Percentiles rank a stretch among this genome's conserved stretches.
Evolutionary conservation across 2,113 vertebrate genomes (phyloP).

Genomic region (Panthera leo): DNA sequence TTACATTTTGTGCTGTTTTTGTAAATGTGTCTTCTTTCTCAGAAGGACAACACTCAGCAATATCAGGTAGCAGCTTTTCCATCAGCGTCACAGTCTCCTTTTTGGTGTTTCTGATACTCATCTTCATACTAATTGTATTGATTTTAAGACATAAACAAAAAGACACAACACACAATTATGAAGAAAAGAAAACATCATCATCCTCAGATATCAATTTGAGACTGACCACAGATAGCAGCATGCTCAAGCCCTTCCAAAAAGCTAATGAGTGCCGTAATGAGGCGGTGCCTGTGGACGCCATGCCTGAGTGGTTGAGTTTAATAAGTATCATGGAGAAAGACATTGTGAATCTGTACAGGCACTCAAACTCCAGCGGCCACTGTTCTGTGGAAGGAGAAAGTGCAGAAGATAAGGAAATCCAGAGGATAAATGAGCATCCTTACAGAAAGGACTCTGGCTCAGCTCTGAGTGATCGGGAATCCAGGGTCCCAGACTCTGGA

Average conservation of each 20-base stretch:
- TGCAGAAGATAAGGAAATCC: slow-evolving; percentile 94
- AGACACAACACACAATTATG: slow-evolving; percentile 65
- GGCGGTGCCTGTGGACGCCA: slow-evolving; percentile 71
- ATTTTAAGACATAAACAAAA: slow-evolving; percentile 87
- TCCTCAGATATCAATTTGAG: slow-evolving; percentile 72
- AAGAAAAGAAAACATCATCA: slow-evolving; percentile 78
- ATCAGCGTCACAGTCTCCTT: slow-evolving; percentile 86
- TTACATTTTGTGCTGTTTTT: slow-evolving; percentile 86
- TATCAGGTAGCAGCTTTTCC: slow-evolving; percentile 82
- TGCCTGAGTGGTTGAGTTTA: slow-evolving; percentile 82
- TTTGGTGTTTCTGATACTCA: slow-evolving; percentile 86
- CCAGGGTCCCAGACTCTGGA: slow-evolving; percentile 84
- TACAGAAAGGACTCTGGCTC: slow-evolving; percentile 81
- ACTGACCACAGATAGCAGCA: background rate
- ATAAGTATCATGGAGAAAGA: slow-evolving; percentile 80
- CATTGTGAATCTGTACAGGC: slow-evolving; percentile 75
- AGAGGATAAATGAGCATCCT: slow-evolving; percentile 89
- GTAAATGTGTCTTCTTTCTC: slow-evolving; percentile 92
- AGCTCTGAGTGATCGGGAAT: slow-evolving; percentile 62
- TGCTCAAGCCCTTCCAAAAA: slow-evolving; percentile 69
- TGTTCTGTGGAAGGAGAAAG: slow-evolving; percentile 92
- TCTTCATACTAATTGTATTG: slow-evolving; percentile 83
- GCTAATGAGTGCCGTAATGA: slow-evolving; percentile 39
- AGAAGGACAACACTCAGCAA: slow-evolving; percentile 73
- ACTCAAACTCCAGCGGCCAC: slow-evolving; percentile 88